phyloP scores from a whole-genome alignment of 2,797 vertebrate genomes.

The Anas bahamensis region DNA sequence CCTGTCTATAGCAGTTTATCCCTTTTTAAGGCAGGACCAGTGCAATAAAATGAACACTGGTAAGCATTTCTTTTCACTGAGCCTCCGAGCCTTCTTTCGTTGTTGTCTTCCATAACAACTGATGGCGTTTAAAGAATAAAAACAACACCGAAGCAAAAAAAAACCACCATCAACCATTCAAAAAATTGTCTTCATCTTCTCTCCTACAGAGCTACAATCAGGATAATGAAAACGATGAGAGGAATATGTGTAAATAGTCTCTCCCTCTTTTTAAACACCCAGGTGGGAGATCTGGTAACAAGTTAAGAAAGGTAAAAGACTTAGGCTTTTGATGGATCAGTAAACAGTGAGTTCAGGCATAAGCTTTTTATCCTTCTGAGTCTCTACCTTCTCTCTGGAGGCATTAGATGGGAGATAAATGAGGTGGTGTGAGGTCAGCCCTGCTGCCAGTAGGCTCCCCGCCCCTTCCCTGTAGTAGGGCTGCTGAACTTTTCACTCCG shows the following conservation, averaged over 20 bases:
- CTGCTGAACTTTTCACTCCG: slow-evolving; percentile 17
- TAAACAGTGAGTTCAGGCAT: background rate
- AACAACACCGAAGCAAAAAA: background rate
- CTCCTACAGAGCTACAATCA: background rate
- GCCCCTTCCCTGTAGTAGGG: slow-evolving; percentile 24
- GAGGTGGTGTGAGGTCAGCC: slow-evolving; percentile 1
- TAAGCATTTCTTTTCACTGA: slow-evolving; percentile 6
- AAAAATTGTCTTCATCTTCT: background rate
- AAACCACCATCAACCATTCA: background rate
- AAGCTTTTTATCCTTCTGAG: slow-evolving; percentile 58
- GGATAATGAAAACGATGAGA: background rate
- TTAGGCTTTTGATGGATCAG: slow-evolving; percentile 22
- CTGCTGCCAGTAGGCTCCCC: background rate
- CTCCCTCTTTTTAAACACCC: background rate
- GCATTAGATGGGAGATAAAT: slow-evolving; percentile 51
- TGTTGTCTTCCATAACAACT: background rate
- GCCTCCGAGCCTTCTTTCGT: background rate
- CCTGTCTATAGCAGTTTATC: background rate
- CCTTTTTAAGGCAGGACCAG: background rate
- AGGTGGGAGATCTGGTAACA: background rate
- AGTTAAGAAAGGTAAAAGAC: slow-evolving; percentile 15
- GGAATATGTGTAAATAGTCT: background rate
- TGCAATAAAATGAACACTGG: background rate
- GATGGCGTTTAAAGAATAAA: background rate
- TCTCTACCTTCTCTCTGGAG: slow-evolving; percentile 23